Base-by-base conservation (phyloP, 2,888 invertebrate species). In the Sesia bembeciformis region DNA sequence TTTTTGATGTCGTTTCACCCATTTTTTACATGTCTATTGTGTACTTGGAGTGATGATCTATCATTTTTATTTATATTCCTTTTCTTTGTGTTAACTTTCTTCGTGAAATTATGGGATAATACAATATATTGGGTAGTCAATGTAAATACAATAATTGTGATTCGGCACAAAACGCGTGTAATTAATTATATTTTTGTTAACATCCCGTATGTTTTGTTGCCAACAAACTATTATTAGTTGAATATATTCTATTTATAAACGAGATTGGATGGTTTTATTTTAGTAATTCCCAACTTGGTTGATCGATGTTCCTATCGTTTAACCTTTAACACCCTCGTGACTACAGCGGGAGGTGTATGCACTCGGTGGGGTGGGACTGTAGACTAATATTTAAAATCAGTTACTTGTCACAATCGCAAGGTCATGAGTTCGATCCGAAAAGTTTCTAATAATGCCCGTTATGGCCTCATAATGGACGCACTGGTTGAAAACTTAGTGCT, bases 231-330 rank as follows among this genome's bases (percentile, higher is more conserved):
- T 72, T 78, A 77, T 83, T 81, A 81, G 80, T 75, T 66, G 67
- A 86, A 84, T 85, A 84, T 81, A 86, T 84, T 84, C 82, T 84
- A 84, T 72, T 77, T 74, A 81, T 70, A 76, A 72, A 70, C 66
- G 63, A 68, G 52, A n/a, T 42, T 53, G 3, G 54, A 55, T 59
- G 60, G 60, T 71, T 74, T 76, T 69, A 70, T 70, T 75, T 63
- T 56, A 49, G 50, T 46, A 8, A 8, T 46, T 53, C 58, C 39
- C 50, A 39, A 46, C 49, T 49, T 51, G 38, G 52, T 57, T 52
- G 49, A 43, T 46, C 8, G 38, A 53, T 49, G 23, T 23, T 23
- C 23, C 23, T 23, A 23, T 23, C 2, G 1, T 23, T 23, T 23
- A 23, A 23, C 23, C 23, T 23, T 23, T 23, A 23, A 23, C 23